Base-by-base conservation (phyloP, 2,113 vertebrate genomes). In the Podiceps cristatus region DNA sequence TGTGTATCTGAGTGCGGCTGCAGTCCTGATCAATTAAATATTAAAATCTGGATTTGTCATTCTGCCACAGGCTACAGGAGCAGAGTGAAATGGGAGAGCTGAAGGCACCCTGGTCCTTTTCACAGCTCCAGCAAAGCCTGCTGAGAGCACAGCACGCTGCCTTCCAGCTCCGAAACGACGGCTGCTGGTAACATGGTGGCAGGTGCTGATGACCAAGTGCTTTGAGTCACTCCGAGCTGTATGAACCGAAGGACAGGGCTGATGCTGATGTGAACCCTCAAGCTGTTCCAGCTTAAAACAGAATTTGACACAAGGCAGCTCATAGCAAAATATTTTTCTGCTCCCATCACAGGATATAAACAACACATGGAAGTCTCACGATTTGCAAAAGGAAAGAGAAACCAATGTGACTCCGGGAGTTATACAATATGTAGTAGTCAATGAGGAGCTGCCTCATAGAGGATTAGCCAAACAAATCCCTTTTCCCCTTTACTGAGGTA, bases 391-490 rank as follows among this genome's bases (percentile, higher is more conserved):
- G 45, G 53, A 74, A n/a, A 67, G 64, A 79, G 63, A 73, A 94
- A 86, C 4, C 42, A 56, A 82, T n/a, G 33, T 8, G 55, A 25
- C 18, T 83, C 27, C 45, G 16, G 50, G 53, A 73, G 72, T 45
- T 82, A 22, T 1, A 47, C 55, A 73, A 49, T 11, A 3, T 8
- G 49, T 35, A 47, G 53, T 3, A 33, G 31, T 50, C 80, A 20
- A 31, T 49, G 42, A 45, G 78, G 71, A 94, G 89, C 71, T 92
- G 73, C 73, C 55, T 86, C 71, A 76, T 85, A 50, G 72, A 93
- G 64, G 31, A 84, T 85, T 89, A 89, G 40, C 12, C 2, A 31
- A 22, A 56, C 66, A 87, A 95, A 91, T 68, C 56, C 45, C 56
- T 71, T 75, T 63, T 87, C 52, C 49, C 18, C 16, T 25, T 66